phyloP scores from a whole-genome alignment of 1,140 invertebrate species.

The Gryon sp. region DNA sequence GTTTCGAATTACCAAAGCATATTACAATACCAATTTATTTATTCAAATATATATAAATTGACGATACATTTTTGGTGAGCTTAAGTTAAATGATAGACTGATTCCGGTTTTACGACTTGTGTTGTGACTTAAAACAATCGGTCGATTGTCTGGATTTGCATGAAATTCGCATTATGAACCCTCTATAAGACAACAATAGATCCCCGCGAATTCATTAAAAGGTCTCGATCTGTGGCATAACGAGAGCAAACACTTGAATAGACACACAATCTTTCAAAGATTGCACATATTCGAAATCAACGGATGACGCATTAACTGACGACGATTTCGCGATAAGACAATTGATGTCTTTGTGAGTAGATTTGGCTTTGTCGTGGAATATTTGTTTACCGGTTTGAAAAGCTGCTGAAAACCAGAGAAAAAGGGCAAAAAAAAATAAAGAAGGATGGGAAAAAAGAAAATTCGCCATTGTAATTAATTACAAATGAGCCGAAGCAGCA shows the following conservation, averaged over 20 bases:
- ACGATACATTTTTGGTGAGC: too few relatives aligned
- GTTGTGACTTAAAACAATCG: slow-evolving; percentile 65
- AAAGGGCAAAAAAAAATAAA: too few relatives aligned
- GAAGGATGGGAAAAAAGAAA: too few relatives aligned
- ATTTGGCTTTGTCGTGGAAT: slow-evolving; percentile 54
- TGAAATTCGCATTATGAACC: slow-evolving; percentile 52
- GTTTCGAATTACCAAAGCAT: too few relatives aligned
- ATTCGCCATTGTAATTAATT: slow-evolving; percentile 48
- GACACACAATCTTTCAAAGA: slow-evolving; percentile 22
- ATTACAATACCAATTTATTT: too few relatives aligned
- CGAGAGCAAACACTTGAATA: slow-evolving; percentile 42
- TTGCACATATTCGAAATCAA: slow-evolving; percentile 16
- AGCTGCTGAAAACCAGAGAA: too few relatives aligned
- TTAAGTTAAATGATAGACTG: too few relatives aligned
- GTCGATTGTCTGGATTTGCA: slow-evolving; percentile 63
- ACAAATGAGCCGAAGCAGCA: slow-evolving; percentile 30
- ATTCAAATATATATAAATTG: too few relatives aligned
- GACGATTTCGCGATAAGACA: slow-evolving; percentile 34
- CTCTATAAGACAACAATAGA: slow-evolving; percentile 33
- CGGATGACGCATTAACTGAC: not conserved
- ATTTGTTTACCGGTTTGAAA: slow-evolving; percentile 48
- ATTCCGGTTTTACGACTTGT: too few relatives aligned
- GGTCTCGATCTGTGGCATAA: slow-evolving; percentile 20
- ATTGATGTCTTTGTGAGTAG: slow-evolving; percentile 32
- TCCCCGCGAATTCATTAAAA: slow-evolving; percentile 21